Evolutionary conservation across 2,888 invertebrate species (phyloP).

Genomic region (Hydrotaea diabolus): DNA sequence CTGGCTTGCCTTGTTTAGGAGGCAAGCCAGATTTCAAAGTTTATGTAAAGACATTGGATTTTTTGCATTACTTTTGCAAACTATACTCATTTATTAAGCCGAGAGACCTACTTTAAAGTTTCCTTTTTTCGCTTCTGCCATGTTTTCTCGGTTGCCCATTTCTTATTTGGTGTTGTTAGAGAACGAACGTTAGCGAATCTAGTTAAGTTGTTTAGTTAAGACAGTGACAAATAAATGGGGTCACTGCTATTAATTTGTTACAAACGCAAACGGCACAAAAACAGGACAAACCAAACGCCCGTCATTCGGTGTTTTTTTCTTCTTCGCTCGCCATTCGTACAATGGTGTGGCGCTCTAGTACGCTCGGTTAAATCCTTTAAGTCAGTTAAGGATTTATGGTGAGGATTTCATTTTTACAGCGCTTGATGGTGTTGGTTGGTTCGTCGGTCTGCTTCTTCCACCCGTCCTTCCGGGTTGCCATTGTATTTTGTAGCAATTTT

Average conservation of each 20-base stretch:
- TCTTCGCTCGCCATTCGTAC: no score
- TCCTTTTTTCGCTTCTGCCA: background rate
- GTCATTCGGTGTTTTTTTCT: no score
- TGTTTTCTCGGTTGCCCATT: background rate
- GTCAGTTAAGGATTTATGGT: conserved; percentile 34
- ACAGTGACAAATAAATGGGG: conserved; percentile 48
- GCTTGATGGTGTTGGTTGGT: background rate
- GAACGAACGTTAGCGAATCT: conserved; percentile 33
- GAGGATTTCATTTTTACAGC: conserved; percentile 5
- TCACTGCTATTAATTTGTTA: conserved; percentile 39
- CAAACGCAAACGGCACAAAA: background rate
- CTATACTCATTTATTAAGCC: conserved; percentile 36
- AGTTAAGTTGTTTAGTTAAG: conserved; percentile 17
- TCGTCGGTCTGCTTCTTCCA: background rate
- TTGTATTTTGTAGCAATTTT: conserved; percentile 16
- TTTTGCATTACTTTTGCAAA: conserved; percentile 2
- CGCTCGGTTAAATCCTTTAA: conserved; percentile 15
- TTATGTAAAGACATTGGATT: background rate
- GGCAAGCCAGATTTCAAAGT: no score
- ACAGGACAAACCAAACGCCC: background rate
- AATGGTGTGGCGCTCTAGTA: no score
- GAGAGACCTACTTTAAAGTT: conserved; percentile 38
- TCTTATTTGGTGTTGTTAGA: background rate
- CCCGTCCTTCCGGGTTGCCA: background rate
- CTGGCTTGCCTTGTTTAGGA: no score